A percentile compares a stretch with the other conserved stretches of the same genome.
phyloP scores from a whole-genome alignment of 2,888 invertebrate species.

The Ecliptopera silaceata region DNA sequence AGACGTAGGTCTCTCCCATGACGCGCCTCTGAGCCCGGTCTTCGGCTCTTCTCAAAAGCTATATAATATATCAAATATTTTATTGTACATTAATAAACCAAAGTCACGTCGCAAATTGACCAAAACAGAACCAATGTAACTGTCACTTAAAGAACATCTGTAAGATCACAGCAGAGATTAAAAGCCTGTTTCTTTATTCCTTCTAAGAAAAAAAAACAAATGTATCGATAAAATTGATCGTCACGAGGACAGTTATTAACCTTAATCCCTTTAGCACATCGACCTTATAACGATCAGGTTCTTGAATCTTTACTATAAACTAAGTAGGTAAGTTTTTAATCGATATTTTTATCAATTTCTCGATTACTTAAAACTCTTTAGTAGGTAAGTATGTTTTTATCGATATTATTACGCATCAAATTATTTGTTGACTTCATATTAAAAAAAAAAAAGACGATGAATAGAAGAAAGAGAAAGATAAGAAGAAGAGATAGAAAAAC shows the following conservation, averaged over 20 bases:
- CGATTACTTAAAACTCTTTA: too few relatives aligned
- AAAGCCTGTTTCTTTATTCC: slow-evolving; percentile 54
- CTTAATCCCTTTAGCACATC: slow-evolving; percentile 69
- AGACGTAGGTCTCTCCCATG: too few relatives aligned
- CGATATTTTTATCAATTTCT: too few relatives aligned
- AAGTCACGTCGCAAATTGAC: not conserved
- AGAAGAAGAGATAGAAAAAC: too few relatives aligned
- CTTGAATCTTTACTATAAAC: not conserved
- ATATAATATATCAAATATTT: too few relatives aligned
- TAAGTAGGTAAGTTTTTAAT: not conserved
- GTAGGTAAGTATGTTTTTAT: too few relatives aligned
- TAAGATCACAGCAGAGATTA: slow-evolving; percentile 54
- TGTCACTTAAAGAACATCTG: slow-evolving; percentile 49
- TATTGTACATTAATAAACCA: not conserved
- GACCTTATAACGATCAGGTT: slow-evolving; percentile 52
- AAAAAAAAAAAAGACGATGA: too few relatives aligned
- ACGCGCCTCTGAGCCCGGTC: too few relatives aligned
- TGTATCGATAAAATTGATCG: slow-evolving; percentile 59
- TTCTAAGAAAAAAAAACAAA: slow-evolving; percentile 56
- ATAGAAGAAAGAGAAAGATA: too few relatives aligned
- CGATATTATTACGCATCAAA: too few relatives aligned
- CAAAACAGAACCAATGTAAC: not conserved
- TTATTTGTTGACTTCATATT: not conserved
- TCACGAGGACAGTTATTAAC: slow-evolving; percentile 64
- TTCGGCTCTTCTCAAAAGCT: too few relatives aligned